Evolutionary conservation across 2,113 vertebrate species (phyloP).

Genomic region (Scopus umbretta): DNA sequence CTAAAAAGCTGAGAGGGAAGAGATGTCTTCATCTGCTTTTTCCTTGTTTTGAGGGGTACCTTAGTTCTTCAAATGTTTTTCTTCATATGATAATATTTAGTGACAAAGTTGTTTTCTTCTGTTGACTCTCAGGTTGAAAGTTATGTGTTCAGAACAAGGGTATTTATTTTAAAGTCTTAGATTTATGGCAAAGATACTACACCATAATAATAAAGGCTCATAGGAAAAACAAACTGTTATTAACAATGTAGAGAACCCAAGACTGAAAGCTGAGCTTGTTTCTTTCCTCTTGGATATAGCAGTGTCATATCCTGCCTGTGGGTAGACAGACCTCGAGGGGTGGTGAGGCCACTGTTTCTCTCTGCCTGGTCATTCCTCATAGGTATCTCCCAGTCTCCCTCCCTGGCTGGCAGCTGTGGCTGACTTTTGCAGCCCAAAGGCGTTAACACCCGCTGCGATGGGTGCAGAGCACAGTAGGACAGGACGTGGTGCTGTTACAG

Average conservation of each 20-base stretch:
- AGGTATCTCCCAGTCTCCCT: neutral
- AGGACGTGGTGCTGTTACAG: neutral
- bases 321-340: neutral
- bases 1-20: neutral
- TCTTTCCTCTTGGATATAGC: neutral
- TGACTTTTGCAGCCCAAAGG: neutral
- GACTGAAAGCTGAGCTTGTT: neutral
- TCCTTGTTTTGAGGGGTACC: neutral
- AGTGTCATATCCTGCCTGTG: neutral
- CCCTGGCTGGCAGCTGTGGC: neutral
- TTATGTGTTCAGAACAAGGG: neutral
- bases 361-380: neutral
- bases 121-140: neutral
- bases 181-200: neutral
- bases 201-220: neutral
- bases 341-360: neutral
- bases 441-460: neutral
- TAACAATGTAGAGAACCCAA: neutral
- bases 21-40: neutral
- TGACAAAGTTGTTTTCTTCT: neutral
- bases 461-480: neutral
- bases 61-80: neutral
- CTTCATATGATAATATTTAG: neutral
- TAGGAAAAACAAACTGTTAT: neutral
- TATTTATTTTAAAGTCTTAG: neutral